Conservation (phyloP, 2,888 invertebrate genomes). For the Xylocampa areola region DNA sequence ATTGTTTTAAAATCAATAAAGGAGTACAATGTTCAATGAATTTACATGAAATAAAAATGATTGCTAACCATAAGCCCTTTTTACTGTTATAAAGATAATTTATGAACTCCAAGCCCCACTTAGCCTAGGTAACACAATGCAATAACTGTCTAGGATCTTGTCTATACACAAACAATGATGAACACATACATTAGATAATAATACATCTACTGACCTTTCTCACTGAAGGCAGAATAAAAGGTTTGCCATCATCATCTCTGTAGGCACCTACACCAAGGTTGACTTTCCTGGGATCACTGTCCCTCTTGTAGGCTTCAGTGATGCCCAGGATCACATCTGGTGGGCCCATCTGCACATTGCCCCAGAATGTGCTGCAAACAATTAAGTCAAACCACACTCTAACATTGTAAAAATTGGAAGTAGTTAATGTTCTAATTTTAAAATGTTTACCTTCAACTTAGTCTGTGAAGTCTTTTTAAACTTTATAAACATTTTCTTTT, state of each 20-base stretch:
- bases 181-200: slow-evolving; percentile 4
- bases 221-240: slow-evolving; percentile 97
- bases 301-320: slow-evolving; percentile 98
- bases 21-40: too few relatives aligned
- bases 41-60: too few relatives aligned
- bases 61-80: too few relatives aligned
- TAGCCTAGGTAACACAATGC: too few relatives aligned
- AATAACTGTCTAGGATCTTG: neutral
- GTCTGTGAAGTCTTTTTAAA: too few relatives aligned
- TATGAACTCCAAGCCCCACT: too few relatives aligned
- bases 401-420: slow-evolving; percentile 2
- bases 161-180: neutral
- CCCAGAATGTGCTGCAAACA: slow-evolving; percentile 94
- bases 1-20: too few relatives aligned
- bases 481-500: too few relatives aligned
- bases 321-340: slow-evolving; percentile 99
- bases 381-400: neutral
- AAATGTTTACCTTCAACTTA: too few relatives aligned
- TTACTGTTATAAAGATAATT: too few relatives aligned
- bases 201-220: slow-evolving; percentile 90
- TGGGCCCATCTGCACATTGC: slow-evolving; percentile 98
- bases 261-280: slow-evolving; percentile 99
- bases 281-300: slow-evolving; percentile 97
- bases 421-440: too few relatives aligned
- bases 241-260: slow-evolving; percentile 99